A percentile compares a stretch with the other conserved stretches of the same genome.
Evolutionary conservation across 2,113 vertebrate genomes (phyloP).

Genomic region (Lonchura striata): DNA sequence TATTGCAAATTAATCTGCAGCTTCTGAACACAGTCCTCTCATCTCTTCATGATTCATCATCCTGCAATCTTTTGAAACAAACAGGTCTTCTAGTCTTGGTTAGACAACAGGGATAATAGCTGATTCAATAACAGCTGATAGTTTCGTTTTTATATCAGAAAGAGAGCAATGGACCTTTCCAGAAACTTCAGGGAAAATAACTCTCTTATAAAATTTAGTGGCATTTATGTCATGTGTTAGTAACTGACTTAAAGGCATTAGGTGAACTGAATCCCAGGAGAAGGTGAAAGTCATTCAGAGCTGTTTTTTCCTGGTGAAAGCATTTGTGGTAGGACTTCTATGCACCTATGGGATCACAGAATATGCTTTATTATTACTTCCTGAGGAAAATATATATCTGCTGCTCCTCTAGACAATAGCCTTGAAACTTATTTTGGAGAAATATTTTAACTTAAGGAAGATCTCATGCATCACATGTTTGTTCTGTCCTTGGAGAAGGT

Average conservation of each 20-base stretch:
- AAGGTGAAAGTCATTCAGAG: background rate
- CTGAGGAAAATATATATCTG: background rate
- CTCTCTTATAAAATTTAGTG: background rate
- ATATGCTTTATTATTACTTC: background rate
- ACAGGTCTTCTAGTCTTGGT: background rate
- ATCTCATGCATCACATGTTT: background rate
- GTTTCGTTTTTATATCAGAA: background rate
- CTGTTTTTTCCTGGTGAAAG: background rate
- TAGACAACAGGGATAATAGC: background rate
- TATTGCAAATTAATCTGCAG: conserved; percentile 24
- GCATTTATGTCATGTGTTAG: background rate
- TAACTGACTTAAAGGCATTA: background rate
- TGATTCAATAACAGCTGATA: background rate
- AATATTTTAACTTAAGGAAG: background rate
- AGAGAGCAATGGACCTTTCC: background rate
- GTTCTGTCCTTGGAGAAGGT: background rate
- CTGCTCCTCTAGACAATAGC: background rate
- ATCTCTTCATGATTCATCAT: background rate
- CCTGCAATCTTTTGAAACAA: background rate
- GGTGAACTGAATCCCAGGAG: background rate
- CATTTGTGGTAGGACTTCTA: background rate
- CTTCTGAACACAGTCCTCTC: background rate
- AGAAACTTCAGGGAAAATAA: background rate
- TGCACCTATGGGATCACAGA: background rate
- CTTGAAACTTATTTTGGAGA: background rate